A percentile compares a stretch with the other conserved stretches of the same genome.
phyloP scores from a whole-genome alignment of 2,888 invertebrate genomes.

The Amaurobius ferox region DNA sequence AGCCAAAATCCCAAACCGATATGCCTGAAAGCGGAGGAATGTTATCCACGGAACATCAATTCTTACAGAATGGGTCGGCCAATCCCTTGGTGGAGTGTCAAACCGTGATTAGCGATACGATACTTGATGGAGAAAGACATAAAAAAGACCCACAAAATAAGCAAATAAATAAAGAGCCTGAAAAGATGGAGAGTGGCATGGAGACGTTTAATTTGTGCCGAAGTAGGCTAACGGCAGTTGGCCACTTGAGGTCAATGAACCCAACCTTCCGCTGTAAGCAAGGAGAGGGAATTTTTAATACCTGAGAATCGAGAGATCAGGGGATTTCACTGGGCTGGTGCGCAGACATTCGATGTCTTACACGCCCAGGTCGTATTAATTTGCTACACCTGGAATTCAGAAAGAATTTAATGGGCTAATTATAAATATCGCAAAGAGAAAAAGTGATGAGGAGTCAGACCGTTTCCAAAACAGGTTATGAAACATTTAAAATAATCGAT shows the following conservation, averaged over 20 bases:
- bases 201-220: slow-evolving; percentile 60
- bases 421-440: too few species aligned
- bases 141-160: slow-evolving; percentile 20
- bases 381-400: too few species aligned
- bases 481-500: too few species aligned
- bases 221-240: slow-evolving; percentile 69
- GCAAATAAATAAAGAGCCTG: slow-evolving; percentile 16
- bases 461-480: too few species aligned
- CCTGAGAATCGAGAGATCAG: neutral
- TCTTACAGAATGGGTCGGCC: neutral
- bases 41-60: neutral
- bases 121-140: slow-evolving; percentile 1
- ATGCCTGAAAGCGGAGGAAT: neutral
- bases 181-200: slow-evolving; percentile 13
- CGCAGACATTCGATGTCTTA: too few species aligned
- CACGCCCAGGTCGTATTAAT: too few species aligned
- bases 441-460: too few species aligned
- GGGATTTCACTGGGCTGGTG: neutral
- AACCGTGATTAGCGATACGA: slow-evolving; percentile 44
- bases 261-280: slow-evolving; percentile 47
- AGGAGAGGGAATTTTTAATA: slow-evolving; percentile 21
- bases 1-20: too few species aligned
- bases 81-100: slow-evolving; percentile 45
- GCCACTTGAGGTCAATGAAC: slow-evolving; percentile 58
- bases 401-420: too few species aligned